Base-by-base conservation (phyloP, 53 echinoderm and acorn worm genomes). In the Arbacia lixula region DNA sequence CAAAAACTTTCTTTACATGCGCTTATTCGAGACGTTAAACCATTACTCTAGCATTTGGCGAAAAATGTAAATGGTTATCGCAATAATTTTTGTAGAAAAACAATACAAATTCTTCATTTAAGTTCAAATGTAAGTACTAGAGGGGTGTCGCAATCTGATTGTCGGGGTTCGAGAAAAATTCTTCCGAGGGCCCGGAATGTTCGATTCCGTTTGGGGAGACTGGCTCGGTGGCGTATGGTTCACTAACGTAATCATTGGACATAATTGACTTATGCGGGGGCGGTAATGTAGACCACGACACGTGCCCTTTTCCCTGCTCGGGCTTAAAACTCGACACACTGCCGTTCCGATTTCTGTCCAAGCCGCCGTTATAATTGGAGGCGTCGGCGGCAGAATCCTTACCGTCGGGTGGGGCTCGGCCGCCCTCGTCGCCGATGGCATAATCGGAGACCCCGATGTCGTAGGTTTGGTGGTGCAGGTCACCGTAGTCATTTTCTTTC, bases 401-500 rank as follows among this genome's bases (percentile, higher is more conserved):
- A 31, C 30, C 21, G n/a, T 54, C 75, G 21, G 57, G 57, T 56
- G 57, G 57, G 12, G 57, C 57, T 21, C 57, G 10, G 21, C 14
- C 12, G 21, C 12, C 75, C 29, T 75, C 75, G 54, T 41, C 35
- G 1, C 1, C 20, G 28, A 38, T 75, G 3, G 75, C 75, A 6
- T 53, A 52, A 30, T 75, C 75, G 20, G 75, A 53, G 17, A 33
- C 33, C n/a, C 54, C 75, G 36, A 75, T 53, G 71, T 71, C 71
- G 54, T 54, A 75, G 9, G 75, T 75, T 36, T 75, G 57, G 10
- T 20, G 12, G 12, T 5, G 75, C 2, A 51, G 52, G 36, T 75
- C 75, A 12, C 75, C 75, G 36, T 75, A 75, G 11, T 75, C 75
- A 36, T 77, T 77, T 29, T 77, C 77, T 21, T 77, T 56, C 26